A percentile compares a stretch with the other conserved stretches of the same genome.
Evolutionary conservation across 2,888 invertebrate genomes (phyloP).

Genomic region (Nebria brevicollis): DNA sequence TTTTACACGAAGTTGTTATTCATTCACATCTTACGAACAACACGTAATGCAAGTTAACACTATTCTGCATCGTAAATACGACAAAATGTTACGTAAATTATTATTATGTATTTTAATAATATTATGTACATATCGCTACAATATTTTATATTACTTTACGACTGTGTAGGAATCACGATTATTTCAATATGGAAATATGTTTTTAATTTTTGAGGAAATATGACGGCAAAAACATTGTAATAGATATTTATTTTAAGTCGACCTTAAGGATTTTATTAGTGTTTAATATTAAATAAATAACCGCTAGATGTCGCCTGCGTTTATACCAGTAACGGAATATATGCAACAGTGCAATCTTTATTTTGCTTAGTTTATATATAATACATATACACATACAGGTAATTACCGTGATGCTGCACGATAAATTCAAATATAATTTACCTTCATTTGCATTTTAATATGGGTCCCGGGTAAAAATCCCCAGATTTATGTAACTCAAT

Average conservation of each 20-base stretch:
- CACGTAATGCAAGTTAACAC: not conserved
- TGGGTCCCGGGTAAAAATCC: constrained; percentile 19
- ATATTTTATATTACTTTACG: not conserved
- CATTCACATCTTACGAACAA: not conserved
- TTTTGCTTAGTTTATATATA: not conserved
- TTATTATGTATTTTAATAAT: not conserved
- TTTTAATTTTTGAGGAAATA: not conserved
- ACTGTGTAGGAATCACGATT: not conserved
- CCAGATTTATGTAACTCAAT: constrained; percentile 30
- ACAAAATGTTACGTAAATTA: not conserved
- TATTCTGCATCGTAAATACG: not conserved
- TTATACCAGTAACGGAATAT: not conserved
- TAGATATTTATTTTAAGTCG: too few relatives aligned
- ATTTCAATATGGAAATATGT: not conserved
- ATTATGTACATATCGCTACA: not conserved
- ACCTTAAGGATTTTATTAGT: not conserved
- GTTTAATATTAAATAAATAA: not conserved
- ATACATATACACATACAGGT: not conserved
- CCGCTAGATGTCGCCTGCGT: not conserved
- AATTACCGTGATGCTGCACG: constrained; percentile 22
- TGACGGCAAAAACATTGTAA: too few relatives aligned
- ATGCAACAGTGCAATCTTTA: not conserved
- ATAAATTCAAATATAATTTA: constrained; percentile 28
- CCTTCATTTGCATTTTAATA: constrained; percentile 30
- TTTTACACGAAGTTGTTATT: not conserved